These are phyloP conservation scores for Poliocrania exsul DNA, from an alignment of 2,797 vertebrate genomes.

Conservation along the genomic window DNA sequence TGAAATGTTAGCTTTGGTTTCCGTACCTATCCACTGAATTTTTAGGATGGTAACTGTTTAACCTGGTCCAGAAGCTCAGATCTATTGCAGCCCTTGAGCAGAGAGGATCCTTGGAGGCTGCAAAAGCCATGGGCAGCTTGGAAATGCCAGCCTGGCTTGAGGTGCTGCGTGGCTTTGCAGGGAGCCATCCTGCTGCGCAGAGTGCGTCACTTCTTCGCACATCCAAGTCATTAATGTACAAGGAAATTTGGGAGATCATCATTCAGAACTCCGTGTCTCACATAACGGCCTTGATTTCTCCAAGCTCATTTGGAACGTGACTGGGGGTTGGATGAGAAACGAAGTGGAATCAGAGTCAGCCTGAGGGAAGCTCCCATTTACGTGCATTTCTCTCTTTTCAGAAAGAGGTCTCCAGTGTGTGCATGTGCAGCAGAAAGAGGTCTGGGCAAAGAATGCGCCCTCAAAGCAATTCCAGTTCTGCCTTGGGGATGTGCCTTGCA, in stretches of 20 bases:
- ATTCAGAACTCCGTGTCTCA: background rate
- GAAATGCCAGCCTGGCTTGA: background rate
- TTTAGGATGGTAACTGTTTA: background rate
- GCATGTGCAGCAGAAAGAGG: background rate
- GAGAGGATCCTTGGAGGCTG: background rate
- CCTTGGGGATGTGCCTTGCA: background rate
- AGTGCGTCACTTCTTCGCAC: background rate
- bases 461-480: slow-evolving; percentile 44
- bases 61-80: background rate
- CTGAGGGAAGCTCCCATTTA: background rate
- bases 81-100: background rate
- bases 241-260: background rate
- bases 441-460: background rate
- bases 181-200: background rate
- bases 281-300: background rate
- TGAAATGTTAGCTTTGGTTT: background rate
- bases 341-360: background rate
- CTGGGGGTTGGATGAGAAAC: background rate
- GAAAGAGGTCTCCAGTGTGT: background rate
- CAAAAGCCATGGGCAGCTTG: background rate
- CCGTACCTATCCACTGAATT: rapidly evolving
- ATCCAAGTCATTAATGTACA: rapidly evolving
- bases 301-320: background rate
- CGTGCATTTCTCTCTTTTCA: background rate
- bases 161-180: background rate